Percentiles rank a stretch among this genome's conserved stretches.
These are phyloP conservation scores for Apocrypta bakeri DNA, from an alignment of 1,140 invertebrate genomes.

Conservation along the genomic window DNA sequence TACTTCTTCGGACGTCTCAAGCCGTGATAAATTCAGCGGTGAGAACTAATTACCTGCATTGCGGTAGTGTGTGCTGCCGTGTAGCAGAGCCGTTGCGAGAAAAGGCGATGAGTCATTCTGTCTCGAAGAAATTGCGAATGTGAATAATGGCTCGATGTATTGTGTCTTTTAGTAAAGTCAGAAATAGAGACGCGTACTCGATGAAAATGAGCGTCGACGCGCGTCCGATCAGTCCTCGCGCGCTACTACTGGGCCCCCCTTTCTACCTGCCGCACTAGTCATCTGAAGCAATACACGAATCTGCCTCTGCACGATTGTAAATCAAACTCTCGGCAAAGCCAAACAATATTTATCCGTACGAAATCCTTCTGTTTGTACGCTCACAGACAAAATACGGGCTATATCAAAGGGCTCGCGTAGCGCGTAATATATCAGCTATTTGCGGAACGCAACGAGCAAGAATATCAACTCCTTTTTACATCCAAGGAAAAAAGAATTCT, in stretches of 20 bases:
- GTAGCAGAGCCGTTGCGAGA: not conserved
- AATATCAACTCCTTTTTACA: not conserved
- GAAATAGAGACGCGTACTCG: no score
- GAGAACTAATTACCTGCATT: slow-evolving; percentile 39
- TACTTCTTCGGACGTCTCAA: not conserved
- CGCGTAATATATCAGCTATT: not conserved
- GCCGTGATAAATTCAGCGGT: not conserved
- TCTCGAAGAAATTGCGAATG: not conserved
- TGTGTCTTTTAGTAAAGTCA: not conserved
- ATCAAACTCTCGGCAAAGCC: not conserved
- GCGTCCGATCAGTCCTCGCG: not conserved
- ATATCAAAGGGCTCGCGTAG: not conserved
- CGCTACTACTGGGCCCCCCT: not conserved
- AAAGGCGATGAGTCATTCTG: not conserved
- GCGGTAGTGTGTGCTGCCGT: not conserved
- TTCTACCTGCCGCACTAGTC: not conserved
- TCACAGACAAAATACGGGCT: not conserved
- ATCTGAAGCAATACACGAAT: no score
- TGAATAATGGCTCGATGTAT: not conserved
- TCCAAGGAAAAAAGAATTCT: not conserved
- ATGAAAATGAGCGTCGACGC: not conserved
- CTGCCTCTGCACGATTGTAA: no score
- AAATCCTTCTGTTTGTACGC: not conserved
- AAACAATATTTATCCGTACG: not conserved
- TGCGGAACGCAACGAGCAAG: not conserved